Conservation (phyloP, 2,113 vertebrate species). For the Casuarius casuarius region DNA sequence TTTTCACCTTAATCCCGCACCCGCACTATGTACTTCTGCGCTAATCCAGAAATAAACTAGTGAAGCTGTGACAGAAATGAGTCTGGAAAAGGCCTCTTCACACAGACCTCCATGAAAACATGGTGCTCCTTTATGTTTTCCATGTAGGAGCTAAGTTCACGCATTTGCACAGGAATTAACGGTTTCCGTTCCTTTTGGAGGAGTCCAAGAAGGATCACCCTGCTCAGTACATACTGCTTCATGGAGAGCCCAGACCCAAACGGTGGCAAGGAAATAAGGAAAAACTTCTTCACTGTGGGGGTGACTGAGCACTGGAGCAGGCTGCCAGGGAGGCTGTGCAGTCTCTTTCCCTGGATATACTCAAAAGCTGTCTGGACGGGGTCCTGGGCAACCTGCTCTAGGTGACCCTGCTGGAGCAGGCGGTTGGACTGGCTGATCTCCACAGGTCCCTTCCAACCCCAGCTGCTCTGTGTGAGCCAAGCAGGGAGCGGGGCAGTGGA, state of each 20-base stretch:
- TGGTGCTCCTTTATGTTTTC: background rate
- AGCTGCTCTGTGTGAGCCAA: background rate
- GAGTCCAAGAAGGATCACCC: background rate
- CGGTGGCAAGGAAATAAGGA: no score
- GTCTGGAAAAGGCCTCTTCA: background rate
- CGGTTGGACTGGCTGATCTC: no score
- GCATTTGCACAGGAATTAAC: background rate
- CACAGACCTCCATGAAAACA: background rate
- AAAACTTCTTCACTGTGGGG: no score
- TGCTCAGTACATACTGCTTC: background rate
- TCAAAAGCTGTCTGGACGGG: no score
- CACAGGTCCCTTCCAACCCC: no score
- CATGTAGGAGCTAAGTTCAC: background rate
- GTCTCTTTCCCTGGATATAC: no score
- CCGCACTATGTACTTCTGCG: fast-evolving
- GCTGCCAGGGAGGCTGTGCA: no score
- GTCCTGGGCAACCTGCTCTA: no score
- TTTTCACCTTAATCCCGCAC: background rate
- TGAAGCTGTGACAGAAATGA: background rate
- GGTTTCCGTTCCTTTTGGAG: background rate
- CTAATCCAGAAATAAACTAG: background rate
- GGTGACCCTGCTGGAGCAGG: no score
- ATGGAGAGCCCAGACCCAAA: background rate
- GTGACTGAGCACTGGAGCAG: no score
- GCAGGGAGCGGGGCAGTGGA: fast-evolving